phyloP scores from a whole-genome alignment of 2,888 invertebrate genomes.

The Clivina fossor region DNA sequence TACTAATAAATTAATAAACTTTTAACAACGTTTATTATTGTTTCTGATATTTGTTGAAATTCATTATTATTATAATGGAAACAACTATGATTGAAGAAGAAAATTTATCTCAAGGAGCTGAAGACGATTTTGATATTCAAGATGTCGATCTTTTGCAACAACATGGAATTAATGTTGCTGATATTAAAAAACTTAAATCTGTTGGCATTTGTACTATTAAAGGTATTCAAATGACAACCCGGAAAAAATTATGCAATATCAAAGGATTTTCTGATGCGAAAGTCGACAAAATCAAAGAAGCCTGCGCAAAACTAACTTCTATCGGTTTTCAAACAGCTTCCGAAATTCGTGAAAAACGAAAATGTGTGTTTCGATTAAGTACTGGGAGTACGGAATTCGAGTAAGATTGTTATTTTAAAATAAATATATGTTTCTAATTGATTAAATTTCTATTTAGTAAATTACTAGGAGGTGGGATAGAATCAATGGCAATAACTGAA shows the following conservation, averaged over 20 bases:
- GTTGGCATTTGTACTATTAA: conserved; percentile 79
- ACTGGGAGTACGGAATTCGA: conserved; percentile 70
- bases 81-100: conserved; percentile 22
- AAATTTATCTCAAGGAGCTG: conserved; percentile 55
- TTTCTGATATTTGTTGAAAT: not conserved
- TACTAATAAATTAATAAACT: not conserved
- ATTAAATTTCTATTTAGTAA: conserved; percentile 57
- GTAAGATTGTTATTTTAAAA: conserved; percentile 54
- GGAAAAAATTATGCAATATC: conserved; percentile 68
- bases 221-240: conserved; percentile 79
- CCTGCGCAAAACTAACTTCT: conserved; percentile 64
- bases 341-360: conserved; percentile 71
- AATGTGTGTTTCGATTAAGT: conserved; percentile 70
- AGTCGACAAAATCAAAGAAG: conserved; percentile 79
- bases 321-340: conserved; percentile 73
- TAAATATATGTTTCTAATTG: conserved; percentile 10
- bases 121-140: conserved; percentile 71
- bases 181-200: conserved; percentile 75
- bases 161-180: conserved; percentile 68
- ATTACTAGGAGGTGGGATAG: conserved; percentile 75
- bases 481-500: conserved; percentile 84
- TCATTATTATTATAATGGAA: too few species aligned
- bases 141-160: conserved; percentile 69
- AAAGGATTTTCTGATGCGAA: conserved; percentile 78
- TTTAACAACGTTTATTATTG: not conserved